Conservation (phyloP, 2,113 vertebrate genomes). For the Boulengeromyrus knoepffleri region DNA sequence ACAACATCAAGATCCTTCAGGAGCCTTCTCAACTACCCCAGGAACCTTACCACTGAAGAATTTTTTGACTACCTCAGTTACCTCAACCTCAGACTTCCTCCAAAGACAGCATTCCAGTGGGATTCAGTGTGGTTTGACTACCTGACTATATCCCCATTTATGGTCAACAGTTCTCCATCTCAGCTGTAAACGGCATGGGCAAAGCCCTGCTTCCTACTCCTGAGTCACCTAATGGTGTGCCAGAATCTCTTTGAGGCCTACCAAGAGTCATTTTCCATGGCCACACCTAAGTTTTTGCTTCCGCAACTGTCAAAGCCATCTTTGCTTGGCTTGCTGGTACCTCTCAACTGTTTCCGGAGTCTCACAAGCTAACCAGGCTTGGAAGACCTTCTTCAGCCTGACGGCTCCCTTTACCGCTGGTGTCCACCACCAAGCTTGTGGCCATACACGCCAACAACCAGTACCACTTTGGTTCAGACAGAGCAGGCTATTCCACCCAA, state of each 20-base stretch:
- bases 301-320: not conserved
- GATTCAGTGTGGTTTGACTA: not conserved
- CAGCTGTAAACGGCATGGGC: not conserved
- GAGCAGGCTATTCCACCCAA: not conserved
- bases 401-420: not conserved
- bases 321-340: not conserved
- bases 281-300: not conserved
- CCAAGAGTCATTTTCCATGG: not conserved
- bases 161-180: not conserved
- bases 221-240: not conserved
- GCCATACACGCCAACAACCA: not conserved
- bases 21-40: not conserved
- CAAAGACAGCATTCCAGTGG: not conserved
- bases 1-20: not conserved
- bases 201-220: not conserved
- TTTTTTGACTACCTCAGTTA: not conserved
- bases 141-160: not conserved
- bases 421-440: not conserved
- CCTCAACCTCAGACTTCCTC: not conserved
- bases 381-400: not conserved
- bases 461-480: not conserved
- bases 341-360: not conserved
- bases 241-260: not conserved
- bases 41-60: not conserved
- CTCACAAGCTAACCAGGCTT: not conserved